These are phyloP conservation scores for Drosophila mettleri DNA, from an alignment of 2,888 invertebrate genomes.

Conservation along the genomic window DNA sequence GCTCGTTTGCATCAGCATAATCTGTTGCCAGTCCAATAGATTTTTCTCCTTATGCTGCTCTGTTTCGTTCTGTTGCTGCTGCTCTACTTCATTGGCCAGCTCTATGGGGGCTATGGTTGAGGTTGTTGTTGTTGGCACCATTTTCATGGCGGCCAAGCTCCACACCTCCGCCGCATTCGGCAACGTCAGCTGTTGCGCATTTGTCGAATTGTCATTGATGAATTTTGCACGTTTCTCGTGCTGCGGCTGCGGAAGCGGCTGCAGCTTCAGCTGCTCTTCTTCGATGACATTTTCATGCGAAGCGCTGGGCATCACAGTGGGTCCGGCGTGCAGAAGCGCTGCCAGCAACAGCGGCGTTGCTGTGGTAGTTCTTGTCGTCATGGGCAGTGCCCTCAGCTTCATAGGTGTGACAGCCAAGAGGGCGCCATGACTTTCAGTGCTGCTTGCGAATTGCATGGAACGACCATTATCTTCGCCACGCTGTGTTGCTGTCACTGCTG, in stretches of 20 bases:
- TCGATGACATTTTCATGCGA: constrained; percentile 71
- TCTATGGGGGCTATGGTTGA: constrained; percentile 21
- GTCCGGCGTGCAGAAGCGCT: constrained; percentile 33
- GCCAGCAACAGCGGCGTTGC: constrained; percentile 27
- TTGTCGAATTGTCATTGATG: constrained; percentile 81
- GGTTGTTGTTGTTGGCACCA: constrained; percentile 56
- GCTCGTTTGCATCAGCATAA: constrained; percentile 69
- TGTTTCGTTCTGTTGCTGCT: constrained; percentile 45
- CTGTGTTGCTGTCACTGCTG: constrained; percentile 28
- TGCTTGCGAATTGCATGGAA: constrained; percentile 54
- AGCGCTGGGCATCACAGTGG: constrained; percentile 32
- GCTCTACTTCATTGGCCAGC: constrained; percentile 54
- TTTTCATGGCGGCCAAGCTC: constrained; percentile 82
- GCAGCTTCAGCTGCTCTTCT: constrained; percentile 36
- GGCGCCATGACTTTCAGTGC: constrained; percentile 41
- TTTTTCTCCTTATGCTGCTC: constrained; percentile 74
- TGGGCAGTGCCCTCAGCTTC: constrained; percentile 62
- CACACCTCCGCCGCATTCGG: constrained; percentile 83
- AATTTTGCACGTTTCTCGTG: constrained; percentile 82
- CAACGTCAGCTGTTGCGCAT: constrained; percentile 77
- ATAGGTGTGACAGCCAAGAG: constrained; percentile 58
- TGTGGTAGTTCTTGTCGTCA: constrained; percentile 35
- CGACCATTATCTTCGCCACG: constrained; percentile 60
- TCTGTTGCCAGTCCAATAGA: constrained; percentile 82
- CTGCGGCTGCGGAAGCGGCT: constrained; percentile 21